Percentiles rank a stretch among this genome's conserved stretches.
Evolutionary conservation across 2,888 invertebrate genomes (phyloP).

Genomic region (Lithosia quadra): DNA sequence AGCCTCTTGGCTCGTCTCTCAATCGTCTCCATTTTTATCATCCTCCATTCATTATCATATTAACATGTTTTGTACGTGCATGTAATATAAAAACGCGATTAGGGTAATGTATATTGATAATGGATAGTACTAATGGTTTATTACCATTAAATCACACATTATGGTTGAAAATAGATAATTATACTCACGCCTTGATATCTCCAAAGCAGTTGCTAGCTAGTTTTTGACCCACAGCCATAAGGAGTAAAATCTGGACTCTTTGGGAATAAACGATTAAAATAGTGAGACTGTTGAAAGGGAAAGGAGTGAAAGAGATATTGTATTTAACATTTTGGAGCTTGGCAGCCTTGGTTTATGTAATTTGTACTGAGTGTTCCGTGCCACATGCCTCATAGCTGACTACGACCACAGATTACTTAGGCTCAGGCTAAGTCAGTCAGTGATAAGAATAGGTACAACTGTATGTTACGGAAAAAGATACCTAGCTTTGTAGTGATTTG

Average conservation of each 20-base stretch:
- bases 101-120: slow-evolving; percentile 25
- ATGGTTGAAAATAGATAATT: not conserved
- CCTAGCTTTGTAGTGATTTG: not conserved
- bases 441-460: too few relatives aligned
- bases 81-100: slow-evolving; percentile 23
- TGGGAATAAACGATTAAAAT: not conserved
- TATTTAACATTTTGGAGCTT: too few relatives aligned
- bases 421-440: too few relatives aligned
- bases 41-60: slow-evolving; percentile 52
- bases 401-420: too few relatives aligned
- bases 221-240: not conserved
- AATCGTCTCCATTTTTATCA: too few relatives aligned
- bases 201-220: not conserved
- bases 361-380: too few relatives aligned
- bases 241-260: not conserved
- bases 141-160: slow-evolving; percentile 7
- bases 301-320: too few relatives aligned
- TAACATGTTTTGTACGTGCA: slow-evolving; percentile 43
- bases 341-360: too few relatives aligned
- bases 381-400: too few relatives aligned
- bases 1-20: too few relatives aligned
- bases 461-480: not conserved
- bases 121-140: slow-evolving; percentile 30
- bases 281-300: not conserved
- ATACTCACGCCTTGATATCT: too few relatives aligned